Percentiles rank a stretch among this genome's conserved stretches.
These are phyloP conservation scores for Chiloscyllium plagiosum DNA, from an alignment of 2,113 vertebrate species.

Conservation along the genomic window DNA sequence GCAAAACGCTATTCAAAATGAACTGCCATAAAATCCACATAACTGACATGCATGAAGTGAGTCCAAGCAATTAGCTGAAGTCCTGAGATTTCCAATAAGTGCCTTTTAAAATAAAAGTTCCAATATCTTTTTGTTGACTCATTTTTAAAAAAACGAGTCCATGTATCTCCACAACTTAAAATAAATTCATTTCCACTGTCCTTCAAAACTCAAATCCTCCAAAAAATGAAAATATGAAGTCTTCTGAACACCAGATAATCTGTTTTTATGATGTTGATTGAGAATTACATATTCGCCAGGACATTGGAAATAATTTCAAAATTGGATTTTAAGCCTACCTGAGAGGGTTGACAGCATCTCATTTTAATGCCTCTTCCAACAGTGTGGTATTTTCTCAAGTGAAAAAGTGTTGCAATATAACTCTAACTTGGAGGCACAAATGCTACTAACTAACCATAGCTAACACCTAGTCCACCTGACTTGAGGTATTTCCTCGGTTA, in stretches of 20 bases:
- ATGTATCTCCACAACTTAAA: too few relatives aligned
- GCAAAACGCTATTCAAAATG: too few relatives aligned
- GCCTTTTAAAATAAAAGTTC: too few relatives aligned
- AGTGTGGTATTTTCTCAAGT: background rate
- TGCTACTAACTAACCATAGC: background rate
- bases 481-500: background rate
- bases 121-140: too few relatives aligned
- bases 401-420: background rate
- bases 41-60: too few relatives aligned
- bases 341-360: background rate
- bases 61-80: too few relatives aligned
- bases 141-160: too few relatives aligned
- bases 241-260: background rate
- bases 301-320: background rate
- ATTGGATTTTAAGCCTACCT: background rate
- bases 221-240: too few relatives aligned
- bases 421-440: background rate
- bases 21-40: too few relatives aligned
- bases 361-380: background rate
- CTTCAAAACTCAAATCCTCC: too few relatives aligned
- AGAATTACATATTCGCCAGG: background rate
- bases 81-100: too few relatives aligned
- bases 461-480: background rate
- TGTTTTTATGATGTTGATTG: background rate
- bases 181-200: too few relatives aligned